Evolutionary conservation across 2,113 vertebrate genomes (phyloP).

Genomic region (Perca flavescens): DNA sequence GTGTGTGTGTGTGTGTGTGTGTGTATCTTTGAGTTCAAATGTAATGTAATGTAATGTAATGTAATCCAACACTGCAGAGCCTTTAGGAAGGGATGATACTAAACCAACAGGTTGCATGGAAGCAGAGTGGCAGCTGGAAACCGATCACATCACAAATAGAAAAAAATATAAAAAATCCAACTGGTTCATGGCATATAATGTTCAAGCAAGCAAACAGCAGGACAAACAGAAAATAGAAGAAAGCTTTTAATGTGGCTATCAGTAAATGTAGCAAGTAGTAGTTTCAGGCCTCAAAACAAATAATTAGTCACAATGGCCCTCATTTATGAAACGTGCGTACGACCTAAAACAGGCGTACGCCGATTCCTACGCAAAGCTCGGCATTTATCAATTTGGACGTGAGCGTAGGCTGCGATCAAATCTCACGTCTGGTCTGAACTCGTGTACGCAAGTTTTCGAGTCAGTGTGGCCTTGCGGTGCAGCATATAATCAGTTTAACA

Average conservation of each 20-base stretch:
- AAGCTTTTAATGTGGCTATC: neutral
- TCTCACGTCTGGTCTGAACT: too few relatives aligned
- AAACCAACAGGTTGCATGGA: neutral
- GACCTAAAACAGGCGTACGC: too few relatives aligned
- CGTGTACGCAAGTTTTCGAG: too few relatives aligned
- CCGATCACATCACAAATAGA: neutral
- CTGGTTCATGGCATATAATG: neutral
- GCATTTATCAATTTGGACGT: too few relatives aligned
- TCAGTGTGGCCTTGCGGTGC: too few relatives aligned
- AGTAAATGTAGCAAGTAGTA: neutral
- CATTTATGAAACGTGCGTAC: too few relatives aligned
- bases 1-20: conserved; percentile 8
- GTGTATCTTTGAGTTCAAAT: conserved; percentile 58
- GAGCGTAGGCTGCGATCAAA: too few relatives aligned
- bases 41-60: too few relatives aligned
- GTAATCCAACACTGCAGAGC: neutral
- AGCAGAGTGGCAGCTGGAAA: neutral
- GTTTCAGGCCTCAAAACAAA: neutral
- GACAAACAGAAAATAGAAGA: neutral
- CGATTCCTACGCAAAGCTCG: too few relatives aligned
- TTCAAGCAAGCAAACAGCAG: neutral
- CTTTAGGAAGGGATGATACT: neutral
- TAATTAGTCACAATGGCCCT: neutral
- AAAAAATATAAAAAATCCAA: neutral
- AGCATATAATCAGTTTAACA: too few relatives aligned